A percentile compares a stretch with the other conserved stretches of the same genome.
These are phyloP conservation scores for Oedothorax gibbosus DNA, from an alignment of 1,140 invertebrate species.

Conservation along the genomic window DNA sequence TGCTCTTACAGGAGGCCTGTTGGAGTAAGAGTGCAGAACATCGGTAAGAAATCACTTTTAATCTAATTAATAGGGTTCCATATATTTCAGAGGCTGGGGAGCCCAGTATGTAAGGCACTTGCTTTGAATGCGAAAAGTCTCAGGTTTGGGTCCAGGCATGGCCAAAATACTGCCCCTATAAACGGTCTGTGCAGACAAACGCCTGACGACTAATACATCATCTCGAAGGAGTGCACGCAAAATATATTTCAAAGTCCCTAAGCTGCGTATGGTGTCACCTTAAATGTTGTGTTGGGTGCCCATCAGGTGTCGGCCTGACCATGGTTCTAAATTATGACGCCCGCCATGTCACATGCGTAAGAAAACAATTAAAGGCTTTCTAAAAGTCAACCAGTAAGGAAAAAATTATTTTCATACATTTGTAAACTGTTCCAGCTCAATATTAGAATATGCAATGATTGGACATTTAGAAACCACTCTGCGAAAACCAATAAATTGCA, in stretches of 20 bases:
- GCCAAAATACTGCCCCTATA: neutral
- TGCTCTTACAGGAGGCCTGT: conserved; percentile 86
- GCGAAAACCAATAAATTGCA: no score
- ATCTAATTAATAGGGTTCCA: neutral
- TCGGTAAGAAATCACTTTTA: conserved; percentile 72
- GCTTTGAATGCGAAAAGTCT: neutral
- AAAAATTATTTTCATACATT: no score
- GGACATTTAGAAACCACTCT: no score
- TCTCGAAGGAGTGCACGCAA: neutral
- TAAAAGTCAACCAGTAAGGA: no score
- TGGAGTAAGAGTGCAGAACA: conserved; percentile 84
- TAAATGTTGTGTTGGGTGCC: no score
- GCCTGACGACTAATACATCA: neutral
- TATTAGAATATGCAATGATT: no score
- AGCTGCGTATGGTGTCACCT: no score
- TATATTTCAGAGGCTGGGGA: neutral
- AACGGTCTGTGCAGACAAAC: neutral
- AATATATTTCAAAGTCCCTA: neutral
- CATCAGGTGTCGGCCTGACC: no score
- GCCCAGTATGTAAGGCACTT: neutral
- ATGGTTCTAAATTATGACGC: no score
- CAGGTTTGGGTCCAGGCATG: neutral
- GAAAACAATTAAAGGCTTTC: no score
- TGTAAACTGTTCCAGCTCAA: no score
- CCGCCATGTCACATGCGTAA: no score